Evolutionary conservation across 2,797 vertebrate genomes (phyloP), one percentile per base, ranked within the genome.

Genomic region (Clarias laeviceps): DNA sequence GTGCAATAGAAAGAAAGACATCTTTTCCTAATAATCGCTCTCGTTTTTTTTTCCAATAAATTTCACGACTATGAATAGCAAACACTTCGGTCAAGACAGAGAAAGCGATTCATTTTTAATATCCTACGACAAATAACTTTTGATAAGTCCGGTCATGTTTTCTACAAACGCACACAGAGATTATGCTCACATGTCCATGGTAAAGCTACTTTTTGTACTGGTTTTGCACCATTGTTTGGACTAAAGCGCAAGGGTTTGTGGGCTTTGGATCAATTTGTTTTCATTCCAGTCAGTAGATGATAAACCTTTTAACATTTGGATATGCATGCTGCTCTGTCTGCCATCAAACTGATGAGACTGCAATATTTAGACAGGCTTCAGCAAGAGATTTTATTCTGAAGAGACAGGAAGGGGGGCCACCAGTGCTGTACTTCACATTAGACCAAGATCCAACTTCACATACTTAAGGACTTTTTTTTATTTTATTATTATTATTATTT

Each of bases 11-110:
- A 80, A 84, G 76, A 80, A 45, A 32, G 57, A 37, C 22, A 3
- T 77, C 54, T 76, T 56, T 83, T 57, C 9, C 73, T 59, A 57
- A 29, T 85, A 65, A 78, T 65, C 59, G 4, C 74, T 54, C 57
- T 61, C 66, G 11, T n/a, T 65, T 32, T 29, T 29, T 15, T 17
- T 62, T 15, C 82, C 45, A 56, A 82, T 15, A 14, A 69, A 59
- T 73, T 83, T 86, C 64, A 80, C 82, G 80, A 77, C 76, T 83
- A 80, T 61, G 56, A 20, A 8, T 65, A 81, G 74, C 76, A 65
- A 70, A 77, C 27, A 2, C 12, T 11, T 65, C 2, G 66, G 5
- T 66, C 24, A 56, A 70, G 12, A 7, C 20, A 24, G 40, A 86
- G 29, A 27, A 18, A 64, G 34, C 0, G 11, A 50, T 40, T 77